Evolutionary conservation across 2,797 vertebrate species (phyloP).

Genomic region (Coregonus suidteri): DNA sequence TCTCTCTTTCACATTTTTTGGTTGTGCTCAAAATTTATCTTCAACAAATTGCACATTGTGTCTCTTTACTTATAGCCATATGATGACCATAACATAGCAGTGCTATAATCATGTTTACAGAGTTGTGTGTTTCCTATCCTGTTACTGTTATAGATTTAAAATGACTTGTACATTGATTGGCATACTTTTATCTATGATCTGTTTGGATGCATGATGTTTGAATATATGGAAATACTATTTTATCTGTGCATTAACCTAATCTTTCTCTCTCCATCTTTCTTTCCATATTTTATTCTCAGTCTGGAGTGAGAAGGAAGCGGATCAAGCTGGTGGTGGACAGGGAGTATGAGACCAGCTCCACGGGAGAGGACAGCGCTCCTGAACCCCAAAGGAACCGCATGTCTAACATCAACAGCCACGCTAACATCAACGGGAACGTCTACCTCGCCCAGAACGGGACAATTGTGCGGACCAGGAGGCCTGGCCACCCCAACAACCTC

Average conservation of each 20-base stretch:
- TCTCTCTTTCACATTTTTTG: neutral
- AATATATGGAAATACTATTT: neutral
- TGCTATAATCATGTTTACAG: neutral
- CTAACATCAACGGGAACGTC: constrained; percentile 85
- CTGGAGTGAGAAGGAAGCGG: constrained; percentile 82
- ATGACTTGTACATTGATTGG: neutral
- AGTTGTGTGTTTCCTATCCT: neutral
- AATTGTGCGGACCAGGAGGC: constrained; percentile 88
- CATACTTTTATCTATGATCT: neutral
- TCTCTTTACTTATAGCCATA: neutral
- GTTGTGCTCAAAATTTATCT: neutral
- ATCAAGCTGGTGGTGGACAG: constrained; percentile 86
- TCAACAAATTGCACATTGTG: neutral
- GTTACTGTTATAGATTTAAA: neutral
- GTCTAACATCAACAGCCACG: constrained; percentile 72
- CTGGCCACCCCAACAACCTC: constrained; percentile 82
- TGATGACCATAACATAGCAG: neutral
- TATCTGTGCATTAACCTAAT: neutral
- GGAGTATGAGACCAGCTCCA: constrained; percentile 86
- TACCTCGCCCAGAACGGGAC: constrained; percentile 96
- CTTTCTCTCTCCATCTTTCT: neutral
- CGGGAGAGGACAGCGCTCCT: constrained; percentile 86
- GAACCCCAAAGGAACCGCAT: constrained; percentile 81
- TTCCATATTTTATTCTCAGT: constrained; percentile 64
- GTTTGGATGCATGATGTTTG: neutral